Evolutionary conservation across 2,888 invertebrate genomes (phyloP).

Genomic region (Eutolmus rufibarbis): DNA sequence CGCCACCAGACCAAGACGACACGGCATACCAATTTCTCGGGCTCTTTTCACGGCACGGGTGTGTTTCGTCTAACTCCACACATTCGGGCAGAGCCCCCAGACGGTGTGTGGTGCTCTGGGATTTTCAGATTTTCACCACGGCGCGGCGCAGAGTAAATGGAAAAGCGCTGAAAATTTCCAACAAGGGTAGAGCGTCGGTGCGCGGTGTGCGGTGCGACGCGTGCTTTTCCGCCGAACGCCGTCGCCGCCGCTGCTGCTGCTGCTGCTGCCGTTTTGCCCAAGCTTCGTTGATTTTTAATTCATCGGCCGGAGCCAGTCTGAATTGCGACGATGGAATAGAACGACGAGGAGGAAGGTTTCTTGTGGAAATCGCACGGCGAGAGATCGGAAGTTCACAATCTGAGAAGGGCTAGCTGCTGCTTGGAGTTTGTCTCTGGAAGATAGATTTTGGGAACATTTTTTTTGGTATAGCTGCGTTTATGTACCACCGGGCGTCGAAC

Average conservation of each 20-base stretch:
- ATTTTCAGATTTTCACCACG: slow-evolving; percentile 13
- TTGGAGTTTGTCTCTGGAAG: background rate
- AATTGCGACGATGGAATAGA: slow-evolving; percentile 38
- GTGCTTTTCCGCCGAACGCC: slow-evolving; percentile 15
- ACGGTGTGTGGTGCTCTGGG: background rate
- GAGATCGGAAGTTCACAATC: background rate
- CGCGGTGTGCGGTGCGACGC: background rate
- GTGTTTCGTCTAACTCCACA: background rate
- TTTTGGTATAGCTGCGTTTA: background rate
- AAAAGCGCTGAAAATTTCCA: background rate
- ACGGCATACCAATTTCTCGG: background rate
- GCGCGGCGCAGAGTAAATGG: background rate
- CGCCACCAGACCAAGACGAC: background rate
- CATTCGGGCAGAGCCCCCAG: background rate
- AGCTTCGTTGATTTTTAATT: slow-evolving; percentile 24
- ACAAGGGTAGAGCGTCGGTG: background rate
- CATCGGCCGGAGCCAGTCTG: slow-evolving; percentile 23
- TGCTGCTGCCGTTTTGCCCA: background rate
- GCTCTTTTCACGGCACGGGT: background rate
- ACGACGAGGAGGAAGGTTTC: slow-evolving; percentile 28
- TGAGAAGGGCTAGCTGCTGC: slow-evolving; percentile 1
- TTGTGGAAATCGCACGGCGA: slow-evolving; percentile 31
- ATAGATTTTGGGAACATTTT: background rate
- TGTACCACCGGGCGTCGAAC: background rate
- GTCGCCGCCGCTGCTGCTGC: background rate